Conservation (phyloP, 2,888 invertebrate species). For the Microctonus hyperodae region DNA sequence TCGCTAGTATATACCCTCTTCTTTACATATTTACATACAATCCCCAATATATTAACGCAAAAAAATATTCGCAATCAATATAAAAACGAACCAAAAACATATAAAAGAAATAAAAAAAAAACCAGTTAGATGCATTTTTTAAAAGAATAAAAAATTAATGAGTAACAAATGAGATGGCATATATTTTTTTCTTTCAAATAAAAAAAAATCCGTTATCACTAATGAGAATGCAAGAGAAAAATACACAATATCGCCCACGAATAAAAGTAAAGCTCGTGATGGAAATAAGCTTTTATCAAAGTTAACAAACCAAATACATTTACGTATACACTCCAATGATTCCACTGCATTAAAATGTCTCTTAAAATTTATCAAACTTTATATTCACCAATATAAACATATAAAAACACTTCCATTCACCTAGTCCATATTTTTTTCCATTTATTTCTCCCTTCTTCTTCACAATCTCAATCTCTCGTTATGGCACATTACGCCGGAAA, state of each 20-base stretch:
- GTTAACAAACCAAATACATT: not conserved
- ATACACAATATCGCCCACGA: not conserved
- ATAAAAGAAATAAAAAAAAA: not conserved
- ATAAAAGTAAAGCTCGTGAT: not conserved
- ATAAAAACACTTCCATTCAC: not conserved
- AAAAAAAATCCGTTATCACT: not conserved
- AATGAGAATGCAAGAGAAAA: not conserved
- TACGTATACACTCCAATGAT: not conserved
- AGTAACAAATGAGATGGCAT: too few species aligned
- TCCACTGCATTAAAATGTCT: not conserved
- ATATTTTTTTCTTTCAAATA: not conserved
- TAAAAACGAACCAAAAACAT: too few species aligned
- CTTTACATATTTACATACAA: not conserved
- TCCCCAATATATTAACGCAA: not conserved
- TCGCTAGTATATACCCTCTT: not conserved
- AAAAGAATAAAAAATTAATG: too few species aligned
- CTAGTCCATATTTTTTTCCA: not conserved
- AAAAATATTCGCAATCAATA: not conserved
- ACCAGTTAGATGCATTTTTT: not conserved
- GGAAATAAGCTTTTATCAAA: constrained; percentile 1
- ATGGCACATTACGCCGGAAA: not conserved
- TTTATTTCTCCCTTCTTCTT: not conserved
- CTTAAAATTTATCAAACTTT: not conserved
- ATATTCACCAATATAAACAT: not conserved
- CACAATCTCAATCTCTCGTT: not conserved